Percentiles rank a stretch among this genome's conserved stretches.
Evolutionary conservation across 2,888 invertebrate genomes (phyloP).

Genomic region (Timandra comae): DNA sequence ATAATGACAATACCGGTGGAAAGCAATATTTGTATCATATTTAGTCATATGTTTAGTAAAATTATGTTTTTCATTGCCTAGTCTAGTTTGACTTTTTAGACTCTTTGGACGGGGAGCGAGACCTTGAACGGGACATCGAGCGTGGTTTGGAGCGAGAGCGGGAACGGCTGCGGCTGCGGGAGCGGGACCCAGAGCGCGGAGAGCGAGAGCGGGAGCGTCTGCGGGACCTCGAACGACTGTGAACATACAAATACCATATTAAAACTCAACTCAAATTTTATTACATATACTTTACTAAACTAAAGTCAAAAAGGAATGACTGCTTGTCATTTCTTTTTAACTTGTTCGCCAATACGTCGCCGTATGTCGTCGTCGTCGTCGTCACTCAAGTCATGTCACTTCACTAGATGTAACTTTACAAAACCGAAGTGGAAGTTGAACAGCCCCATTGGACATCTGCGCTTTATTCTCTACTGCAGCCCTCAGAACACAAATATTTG

Average conservation of each 20-base stretch:
- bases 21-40: slow-evolving; percentile 5
- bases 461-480: slow-evolving; percentile 26
- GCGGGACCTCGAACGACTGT: slow-evolving; percentile 79
- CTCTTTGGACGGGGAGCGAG: slow-evolving; percentile 69
- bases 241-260: slow-evolving; percentile 18
- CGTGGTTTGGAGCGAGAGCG: slow-evolving; percentile 71
- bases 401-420: no score
- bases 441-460: no score
- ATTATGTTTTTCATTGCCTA: slow-evolving; percentile 14
- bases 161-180: slow-evolving; percentile 66
- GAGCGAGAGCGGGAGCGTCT: slow-evolving; percentile 79
- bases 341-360: no score
- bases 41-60: slow-evolving; percentile 8
- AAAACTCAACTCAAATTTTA: neutral
- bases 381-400: no score
- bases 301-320: no score
- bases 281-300: slow-evolving; percentile 4
- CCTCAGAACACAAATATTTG: slow-evolving; percentile 61
- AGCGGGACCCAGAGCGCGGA: slow-evolving; percentile 68
- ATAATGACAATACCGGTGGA: slow-evolving; percentile 27
- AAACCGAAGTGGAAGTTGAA: no score
- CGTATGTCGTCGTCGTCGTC: neutral
- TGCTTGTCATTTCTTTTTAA: slow-evolving; percentile 1
- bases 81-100: slow-evolving; percentile 67
- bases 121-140: slow-evolving; percentile 68